Percentiles rank a stretch among this genome's conserved stretches.
Conservation (phyloP, 2,888 invertebrate genomes). For the Drosophila meridionalis region DNA sequence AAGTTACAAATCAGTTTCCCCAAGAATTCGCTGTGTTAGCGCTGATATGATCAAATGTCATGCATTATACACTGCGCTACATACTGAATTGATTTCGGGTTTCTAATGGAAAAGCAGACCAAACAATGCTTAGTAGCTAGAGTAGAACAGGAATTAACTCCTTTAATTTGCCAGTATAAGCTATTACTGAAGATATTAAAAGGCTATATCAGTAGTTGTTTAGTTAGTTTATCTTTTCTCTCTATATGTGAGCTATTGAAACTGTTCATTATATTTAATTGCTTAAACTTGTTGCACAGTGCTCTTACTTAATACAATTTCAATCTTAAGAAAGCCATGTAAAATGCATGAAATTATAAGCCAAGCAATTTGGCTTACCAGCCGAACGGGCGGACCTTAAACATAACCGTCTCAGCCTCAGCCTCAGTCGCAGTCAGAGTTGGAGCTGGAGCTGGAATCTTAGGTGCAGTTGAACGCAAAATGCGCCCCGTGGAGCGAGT, state of each 20-base stretch:
- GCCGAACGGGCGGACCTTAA: constrained; percentile 25
- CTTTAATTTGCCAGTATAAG: not conserved
- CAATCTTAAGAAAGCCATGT: constrained; percentile 53
- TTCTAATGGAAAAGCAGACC: not conserved
- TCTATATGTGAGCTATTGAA: not conserved
- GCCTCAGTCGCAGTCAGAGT: not conserved
- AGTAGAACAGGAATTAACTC: not conserved
- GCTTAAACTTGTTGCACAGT: constrained; percentile 33
- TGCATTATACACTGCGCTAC: constrained; percentile 45
- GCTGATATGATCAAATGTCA: constrained; percentile 64
- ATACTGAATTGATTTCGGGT: constrained; percentile 9
- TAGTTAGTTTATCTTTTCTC: not conserved
- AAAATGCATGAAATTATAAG: constrained; percentile 69
- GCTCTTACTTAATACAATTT: constrained; percentile 45
- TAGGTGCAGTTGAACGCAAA: constrained; percentile 35
- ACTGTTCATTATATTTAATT: not conserved
- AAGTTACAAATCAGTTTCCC: constrained; percentile 71
- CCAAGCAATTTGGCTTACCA: constrained; percentile 57
- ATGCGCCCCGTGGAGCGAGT: constrained; percentile 60
- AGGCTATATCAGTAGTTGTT: no score
- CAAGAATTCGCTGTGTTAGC: constrained; percentile 47
- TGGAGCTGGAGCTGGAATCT: not conserved
- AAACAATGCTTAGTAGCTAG: no score
- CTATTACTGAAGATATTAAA: not conserved
- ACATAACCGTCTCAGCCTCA: constrained; percentile 6